Evolutionary conservation across 2,113 vertebrate species (phyloP), one percentile per base, ranked within the genome.

Genomic region (Todiramphus chloris): DNA sequence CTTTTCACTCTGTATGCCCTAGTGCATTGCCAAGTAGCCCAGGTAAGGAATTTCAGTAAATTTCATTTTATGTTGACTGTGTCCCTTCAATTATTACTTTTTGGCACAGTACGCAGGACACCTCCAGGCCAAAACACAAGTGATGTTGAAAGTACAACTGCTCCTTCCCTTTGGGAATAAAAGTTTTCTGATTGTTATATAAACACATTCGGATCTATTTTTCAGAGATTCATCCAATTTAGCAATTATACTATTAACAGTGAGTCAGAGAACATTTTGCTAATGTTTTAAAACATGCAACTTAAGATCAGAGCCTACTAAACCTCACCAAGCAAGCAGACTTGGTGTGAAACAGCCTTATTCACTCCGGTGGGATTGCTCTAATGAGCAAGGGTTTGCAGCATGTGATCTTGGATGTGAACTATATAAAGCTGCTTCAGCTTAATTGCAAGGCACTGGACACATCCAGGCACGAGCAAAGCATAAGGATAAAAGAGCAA

Each of bases 381-480:
- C 78, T 94, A 89, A 96, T 73, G 83, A 89, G 91, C 64, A 70
- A 76, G 86, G 56, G 51, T 50, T 84, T 83, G 78, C 74, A 94
- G 78, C 66, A 43, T 83, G 89, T 70, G 81, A 82, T 91, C 74
- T 79, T 41, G 55, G 62, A 66, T 37, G 28, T 82, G 91, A 94
- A 73, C 94, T 83, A 28, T 23, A 9, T 2, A 46, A 81, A 85
- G 74, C 83, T 2, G 13, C 85, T 94, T 82, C 4, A 0, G 58
- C 96, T 94, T 96, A 97, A 96, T 93, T 96, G 87, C 93, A 79
- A 88, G 93, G 92, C 68, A 82, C 73, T 51, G 63, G 87, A 58
- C 56, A 86, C 80, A 84, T 90, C 81, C 82, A 90, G 88, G 90
- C 89, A 90, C 62, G 89, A 89, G 82, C 72, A 76, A 83, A 94